These are phyloP conservation scores for Leucopsar rothschildi DNA, from an alignment of 2,113 vertebrate species.

Conservation along the genomic window DNA sequence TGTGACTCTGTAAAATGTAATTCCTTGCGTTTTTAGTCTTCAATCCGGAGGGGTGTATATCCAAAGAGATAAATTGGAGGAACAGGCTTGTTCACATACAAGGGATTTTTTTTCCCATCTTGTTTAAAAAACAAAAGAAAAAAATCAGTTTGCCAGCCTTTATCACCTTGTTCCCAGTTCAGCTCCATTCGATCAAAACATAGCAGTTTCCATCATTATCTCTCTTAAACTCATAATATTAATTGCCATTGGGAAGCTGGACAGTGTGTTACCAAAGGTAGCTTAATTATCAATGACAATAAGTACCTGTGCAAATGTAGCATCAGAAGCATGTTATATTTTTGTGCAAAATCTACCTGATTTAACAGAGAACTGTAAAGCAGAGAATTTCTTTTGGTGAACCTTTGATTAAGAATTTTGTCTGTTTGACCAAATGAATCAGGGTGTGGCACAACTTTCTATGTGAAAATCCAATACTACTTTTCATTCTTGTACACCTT, in stretches of 20 bases:
- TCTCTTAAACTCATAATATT: neutral
- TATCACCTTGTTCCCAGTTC: neutral
- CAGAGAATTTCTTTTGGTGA: neutral
- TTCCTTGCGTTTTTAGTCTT: neutral
- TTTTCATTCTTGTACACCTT: neutral
- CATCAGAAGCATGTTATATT: neutral
- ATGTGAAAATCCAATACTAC: neutral
- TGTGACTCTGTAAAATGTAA: neutral
- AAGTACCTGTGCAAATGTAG: neutral
- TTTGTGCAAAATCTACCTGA: neutral
- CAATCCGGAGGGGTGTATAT: neutral
- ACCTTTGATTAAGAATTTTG: neutral
- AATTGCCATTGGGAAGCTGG: neutral
- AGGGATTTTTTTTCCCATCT: neutral
- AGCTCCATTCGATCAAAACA: neutral
- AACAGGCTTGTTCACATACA: neutral
- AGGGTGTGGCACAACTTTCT: neutral
- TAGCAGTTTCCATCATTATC: neutral
- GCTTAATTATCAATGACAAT: neutral
- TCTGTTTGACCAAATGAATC: neutral
- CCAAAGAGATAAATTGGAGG: fast-evolving
- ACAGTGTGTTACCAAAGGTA: neutral
- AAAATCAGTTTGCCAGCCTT: neutral
- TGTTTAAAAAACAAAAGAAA: neutral
- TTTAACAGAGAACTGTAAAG: neutral